phyloP scores from a whole-genome alignment of 2,113 vertebrate species.

The Cygnus atratus region DNA sequence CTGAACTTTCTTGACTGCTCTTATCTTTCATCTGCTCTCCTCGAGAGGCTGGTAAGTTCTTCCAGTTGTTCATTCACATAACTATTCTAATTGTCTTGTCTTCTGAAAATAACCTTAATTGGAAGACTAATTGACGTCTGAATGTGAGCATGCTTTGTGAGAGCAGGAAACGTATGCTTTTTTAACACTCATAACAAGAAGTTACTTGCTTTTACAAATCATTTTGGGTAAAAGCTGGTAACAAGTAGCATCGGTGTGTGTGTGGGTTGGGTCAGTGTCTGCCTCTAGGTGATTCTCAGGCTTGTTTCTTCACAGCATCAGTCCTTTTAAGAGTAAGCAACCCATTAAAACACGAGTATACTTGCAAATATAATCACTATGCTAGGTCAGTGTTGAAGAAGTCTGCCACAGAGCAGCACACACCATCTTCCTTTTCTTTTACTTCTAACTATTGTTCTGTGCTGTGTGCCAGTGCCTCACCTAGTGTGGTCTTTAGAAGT shows the following conservation, averaged over 20 bases:
- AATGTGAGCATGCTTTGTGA: background rate
- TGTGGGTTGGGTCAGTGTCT: background rate
- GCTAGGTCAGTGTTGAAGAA: background rate
- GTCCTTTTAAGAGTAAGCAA: background rate
- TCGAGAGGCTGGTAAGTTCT: background rate
- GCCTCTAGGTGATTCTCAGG: background rate
- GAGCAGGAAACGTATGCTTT: background rate
- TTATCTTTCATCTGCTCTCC: background rate
- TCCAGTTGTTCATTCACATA: background rate
- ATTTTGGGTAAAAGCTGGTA: background rate
- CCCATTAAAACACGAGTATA: background rate
- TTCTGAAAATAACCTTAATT: background rate
- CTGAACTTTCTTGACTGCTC: background rate
- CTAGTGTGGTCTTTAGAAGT: background rate
- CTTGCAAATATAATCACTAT: background rate
- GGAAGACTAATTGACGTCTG: background rate
- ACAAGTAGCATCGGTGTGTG: background rate
- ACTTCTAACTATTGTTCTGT: background rate
- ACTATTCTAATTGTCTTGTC: background rate
- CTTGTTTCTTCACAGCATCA: background rate
- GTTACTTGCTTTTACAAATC: background rate
- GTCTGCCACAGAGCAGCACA: background rate
- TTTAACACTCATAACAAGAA: background rate
- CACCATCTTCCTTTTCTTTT: background rate
- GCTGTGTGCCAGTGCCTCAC: background rate